Evolutionary conservation across 2,888 invertebrate genomes (phyloP).

Genomic region (Cheilosia grossa): DNA sequence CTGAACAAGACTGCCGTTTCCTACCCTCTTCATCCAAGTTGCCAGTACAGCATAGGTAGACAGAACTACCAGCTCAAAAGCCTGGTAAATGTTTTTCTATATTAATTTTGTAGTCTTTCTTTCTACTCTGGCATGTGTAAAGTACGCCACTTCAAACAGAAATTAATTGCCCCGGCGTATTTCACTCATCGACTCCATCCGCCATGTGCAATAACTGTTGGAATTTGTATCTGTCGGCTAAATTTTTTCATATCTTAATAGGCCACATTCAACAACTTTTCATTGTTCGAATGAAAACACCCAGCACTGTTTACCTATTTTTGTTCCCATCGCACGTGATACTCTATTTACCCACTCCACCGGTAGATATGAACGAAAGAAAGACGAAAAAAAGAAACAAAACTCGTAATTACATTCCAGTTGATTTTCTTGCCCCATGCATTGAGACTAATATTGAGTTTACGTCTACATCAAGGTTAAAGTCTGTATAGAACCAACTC

Average conservation of each 20-base stretch:
- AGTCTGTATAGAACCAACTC: neutral
- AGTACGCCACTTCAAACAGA: neutral
- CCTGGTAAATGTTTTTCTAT: no score
- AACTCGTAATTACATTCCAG: conserved; percentile 28
- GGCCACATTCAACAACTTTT: conserved; percentile 30
- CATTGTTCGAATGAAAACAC: conserved; percentile 39
- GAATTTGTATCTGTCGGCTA: conserved; percentile 21
- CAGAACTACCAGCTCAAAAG: no score
- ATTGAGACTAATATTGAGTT: conserved; percentile 29
- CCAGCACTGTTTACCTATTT: neutral
- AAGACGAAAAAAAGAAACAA: neutral
- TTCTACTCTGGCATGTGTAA: no score
- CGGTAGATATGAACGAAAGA: conserved; percentile 9
- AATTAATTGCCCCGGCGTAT: neutral
- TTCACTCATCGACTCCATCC: neutral
- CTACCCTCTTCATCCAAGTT: no score
- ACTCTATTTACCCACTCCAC: conserved; percentile 65
- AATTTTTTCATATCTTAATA: conserved; percentile 39
- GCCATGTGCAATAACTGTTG: neutral
- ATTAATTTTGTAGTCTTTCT: no score
- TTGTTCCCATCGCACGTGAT: conserved; percentile 66
- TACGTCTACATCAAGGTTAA: conserved; percentile 39
- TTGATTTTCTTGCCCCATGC: conserved; percentile 10
- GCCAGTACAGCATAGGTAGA: no score
- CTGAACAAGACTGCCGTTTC: no score